Conservation (phyloP, 2,113 vertebrate genomes). For the Mirza zaza region DNA sequence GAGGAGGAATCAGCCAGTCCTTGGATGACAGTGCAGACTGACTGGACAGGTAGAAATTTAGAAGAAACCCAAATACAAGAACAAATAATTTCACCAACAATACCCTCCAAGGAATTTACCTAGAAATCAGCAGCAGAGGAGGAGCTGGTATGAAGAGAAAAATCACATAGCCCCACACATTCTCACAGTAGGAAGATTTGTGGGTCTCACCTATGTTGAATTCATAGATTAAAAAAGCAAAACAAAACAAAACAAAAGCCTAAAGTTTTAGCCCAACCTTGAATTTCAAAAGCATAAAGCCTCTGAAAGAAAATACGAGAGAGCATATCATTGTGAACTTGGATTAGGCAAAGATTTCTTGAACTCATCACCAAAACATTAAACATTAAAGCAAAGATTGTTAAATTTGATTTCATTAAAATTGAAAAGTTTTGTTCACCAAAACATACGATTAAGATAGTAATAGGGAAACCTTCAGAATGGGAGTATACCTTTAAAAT, state of each 20-base stretch:
- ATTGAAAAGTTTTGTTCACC: not conserved
- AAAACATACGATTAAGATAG: not conserved
- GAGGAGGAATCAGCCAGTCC: not conserved
- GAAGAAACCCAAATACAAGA: not conserved
- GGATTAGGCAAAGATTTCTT: not conserved
- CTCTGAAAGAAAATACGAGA: not conserved
- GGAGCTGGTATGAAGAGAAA: not conserved
- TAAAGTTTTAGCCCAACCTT: not conserved
- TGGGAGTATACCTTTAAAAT: not conserved
- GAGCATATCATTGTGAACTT: not conserved
- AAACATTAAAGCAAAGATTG: not conserved
- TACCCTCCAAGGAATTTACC: not conserved
- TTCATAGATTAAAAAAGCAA: not conserved
- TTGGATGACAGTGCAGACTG: not conserved
- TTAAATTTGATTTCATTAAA: not conserved
- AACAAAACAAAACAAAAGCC: not conserved
- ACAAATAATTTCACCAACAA: not conserved
- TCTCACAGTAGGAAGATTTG: not conserved
- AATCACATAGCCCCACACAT: not conserved
- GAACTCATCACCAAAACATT: not conserved
- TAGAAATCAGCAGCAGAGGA: not conserved
- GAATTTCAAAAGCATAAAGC: not conserved
- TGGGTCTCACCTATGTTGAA: not conserved
- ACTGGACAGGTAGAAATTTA: not conserved
- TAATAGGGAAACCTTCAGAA: not conserved